phyloP scores from a whole-genome alignment of 2,888 invertebrate genomes.

The Amphimallon solstitiale region DNA sequence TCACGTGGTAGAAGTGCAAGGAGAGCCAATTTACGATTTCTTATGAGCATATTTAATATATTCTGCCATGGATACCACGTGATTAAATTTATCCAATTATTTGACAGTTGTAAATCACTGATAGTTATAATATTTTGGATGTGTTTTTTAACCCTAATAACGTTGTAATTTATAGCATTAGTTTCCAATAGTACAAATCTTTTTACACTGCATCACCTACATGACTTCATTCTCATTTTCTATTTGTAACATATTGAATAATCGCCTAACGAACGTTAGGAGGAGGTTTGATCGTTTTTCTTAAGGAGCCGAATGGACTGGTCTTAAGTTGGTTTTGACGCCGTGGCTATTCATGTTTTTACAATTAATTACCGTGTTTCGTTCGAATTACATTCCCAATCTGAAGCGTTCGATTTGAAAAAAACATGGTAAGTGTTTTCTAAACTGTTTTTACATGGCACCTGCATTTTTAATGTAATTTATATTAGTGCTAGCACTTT shows the following conservation, averaged over 20 bases:
- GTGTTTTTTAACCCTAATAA: slow-evolving; percentile 53
- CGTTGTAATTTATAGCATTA: slow-evolving; percentile 44
- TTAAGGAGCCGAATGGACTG: slow-evolving; percentile 19
- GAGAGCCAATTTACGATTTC: no score
- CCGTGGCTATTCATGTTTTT: slow-evolving; percentile 62
- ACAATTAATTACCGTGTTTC: slow-evolving; percentile 52
- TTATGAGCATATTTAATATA: no score
- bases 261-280: not conserved
- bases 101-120: slow-evolving; percentile 49
- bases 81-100: slow-evolving; percentile 53
- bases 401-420: slow-evolving; percentile 32
- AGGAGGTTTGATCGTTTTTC: slow-evolving; percentile 6
- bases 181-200: slow-evolving; percentile 30
- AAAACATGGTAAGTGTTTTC: slow-evolving; percentile 46
- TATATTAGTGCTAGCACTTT: slow-evolving; percentile 3
- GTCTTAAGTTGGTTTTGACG: slow-evolving; percentile 50
- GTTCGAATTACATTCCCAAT: slow-evolving; percentile 46
- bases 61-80: slow-evolving; percentile 53
- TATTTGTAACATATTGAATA: slow-evolving; percentile 3
- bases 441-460: not conserved
- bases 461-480: not conserved
- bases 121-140: slow-evolving; percentile 47
- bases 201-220: slow-evolving; percentile 29
- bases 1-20: no score
- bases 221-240: slow-evolving; percentile 17